Evolutionary conservation across 2,797 vertebrate genomes (phyloP).

Genomic region (Sebastes iracundus): DNA sequence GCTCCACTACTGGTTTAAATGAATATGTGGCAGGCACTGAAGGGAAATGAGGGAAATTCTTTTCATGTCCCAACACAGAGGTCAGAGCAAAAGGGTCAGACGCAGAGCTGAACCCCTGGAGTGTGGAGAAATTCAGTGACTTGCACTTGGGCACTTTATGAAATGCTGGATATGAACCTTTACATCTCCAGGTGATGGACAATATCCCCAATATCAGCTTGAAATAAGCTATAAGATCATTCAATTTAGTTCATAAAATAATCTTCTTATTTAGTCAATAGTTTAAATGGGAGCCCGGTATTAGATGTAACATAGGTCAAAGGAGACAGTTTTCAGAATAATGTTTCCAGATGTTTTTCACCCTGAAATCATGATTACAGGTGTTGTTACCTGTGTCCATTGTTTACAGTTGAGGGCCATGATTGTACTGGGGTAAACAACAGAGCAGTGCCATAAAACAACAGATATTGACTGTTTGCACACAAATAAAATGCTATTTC

Average conservation of each 20-base stretch:
- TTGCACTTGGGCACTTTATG: background rate
- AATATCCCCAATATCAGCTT: background rate
- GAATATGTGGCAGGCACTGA: background rate
- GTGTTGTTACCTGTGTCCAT: background rate
- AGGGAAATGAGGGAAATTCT: constrained; percentile 17
- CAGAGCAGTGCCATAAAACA: background rate
- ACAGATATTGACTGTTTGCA: background rate
- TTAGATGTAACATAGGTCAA: background rate
- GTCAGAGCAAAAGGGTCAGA: constrained; percentile 22
- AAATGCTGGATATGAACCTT: background rate
- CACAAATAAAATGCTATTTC: background rate
- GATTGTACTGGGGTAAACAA: background rate
- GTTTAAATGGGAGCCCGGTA: background rate
- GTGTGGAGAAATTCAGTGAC: background rate
- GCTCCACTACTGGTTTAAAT: background rate
- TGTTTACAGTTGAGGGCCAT: background rate
- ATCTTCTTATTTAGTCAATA: background rate
- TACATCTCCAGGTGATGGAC: background rate
- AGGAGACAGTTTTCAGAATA: background rate
- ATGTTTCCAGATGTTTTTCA: background rate
- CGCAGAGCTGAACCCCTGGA: background rate
- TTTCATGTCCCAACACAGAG: constrained; percentile 1
- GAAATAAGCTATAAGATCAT: background rate
- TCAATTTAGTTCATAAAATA: background rate
- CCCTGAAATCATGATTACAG: background rate